A percentile compares a stretch with the other conserved stretches of the same genome.
These are phyloP conservation scores for Hycleus cichorii DNA, from an alignment of 1,140 invertebrate genomes.

Conservation along the genomic window DNA sequence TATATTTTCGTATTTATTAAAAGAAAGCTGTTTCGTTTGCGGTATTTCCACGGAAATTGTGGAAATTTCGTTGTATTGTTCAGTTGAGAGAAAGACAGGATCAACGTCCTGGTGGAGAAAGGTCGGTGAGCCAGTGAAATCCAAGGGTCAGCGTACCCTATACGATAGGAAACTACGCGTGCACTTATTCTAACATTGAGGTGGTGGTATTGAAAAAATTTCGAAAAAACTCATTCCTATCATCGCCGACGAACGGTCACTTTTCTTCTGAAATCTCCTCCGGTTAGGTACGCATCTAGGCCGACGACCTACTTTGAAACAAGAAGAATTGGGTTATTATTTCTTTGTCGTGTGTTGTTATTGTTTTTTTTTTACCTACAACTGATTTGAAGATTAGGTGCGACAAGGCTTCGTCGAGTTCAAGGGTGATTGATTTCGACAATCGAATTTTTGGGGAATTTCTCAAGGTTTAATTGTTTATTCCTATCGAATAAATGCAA, in stretches of 20 bases:
- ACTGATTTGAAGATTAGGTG: slow-evolving; percentile 3
- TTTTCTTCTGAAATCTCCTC: slow-evolving; percentile 13
- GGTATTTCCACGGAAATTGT: too few relatives aligned
- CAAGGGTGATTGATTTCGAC: slow-evolving; percentile 20
- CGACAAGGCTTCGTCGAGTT: slow-evolving; percentile 20
- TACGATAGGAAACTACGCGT: too few relatives aligned
- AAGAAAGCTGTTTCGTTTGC: too few relatives aligned
- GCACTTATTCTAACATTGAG: neutral
- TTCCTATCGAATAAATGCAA: too few relatives aligned
- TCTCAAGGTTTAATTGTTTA: too few relatives aligned
- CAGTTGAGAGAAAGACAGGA: neutral
- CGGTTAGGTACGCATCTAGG: slow-evolving; percentile 16
- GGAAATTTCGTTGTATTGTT: too few relatives aligned
- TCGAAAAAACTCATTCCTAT: neutral
- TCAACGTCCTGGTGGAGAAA: slow-evolving; percentile 23
- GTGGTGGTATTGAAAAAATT: too few relatives aligned
- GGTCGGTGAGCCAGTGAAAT: slow-evolving; percentile 28
- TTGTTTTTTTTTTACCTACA: slow-evolving; percentile 7
- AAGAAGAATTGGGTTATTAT: slow-evolving; percentile 23
- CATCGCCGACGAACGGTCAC: slow-evolving; percentile 14
- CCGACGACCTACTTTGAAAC: slow-evolving; percentile 19
- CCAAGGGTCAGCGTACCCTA: slow-evolving; percentile 18
- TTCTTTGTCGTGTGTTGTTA: neutral
- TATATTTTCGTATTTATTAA: too few relatives aligned
- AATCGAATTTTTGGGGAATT: neutral